phyloP scores from a whole-genome alignment of 2,888 invertebrate species.

The Eristalinus aeneus region DNA sequence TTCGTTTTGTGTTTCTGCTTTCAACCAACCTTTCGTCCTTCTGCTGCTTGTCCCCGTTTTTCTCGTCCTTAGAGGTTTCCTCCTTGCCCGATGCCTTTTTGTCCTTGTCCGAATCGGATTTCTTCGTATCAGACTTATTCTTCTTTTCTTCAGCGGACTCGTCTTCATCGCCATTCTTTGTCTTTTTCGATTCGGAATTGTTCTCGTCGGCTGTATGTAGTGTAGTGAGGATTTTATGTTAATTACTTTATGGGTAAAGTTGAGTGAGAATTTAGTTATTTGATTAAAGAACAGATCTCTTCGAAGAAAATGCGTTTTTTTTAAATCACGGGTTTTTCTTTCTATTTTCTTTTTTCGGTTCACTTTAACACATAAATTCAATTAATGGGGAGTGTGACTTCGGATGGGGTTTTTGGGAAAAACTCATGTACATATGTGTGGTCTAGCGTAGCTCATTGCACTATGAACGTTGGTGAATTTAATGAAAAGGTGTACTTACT shows the following conservation, averaged over 20 bases:
- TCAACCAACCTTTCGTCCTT: constrained; percentile 83
- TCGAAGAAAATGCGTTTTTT: constrained; percentile 22
- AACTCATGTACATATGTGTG: background rate
- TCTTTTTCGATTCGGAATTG: constrained; percentile 51
- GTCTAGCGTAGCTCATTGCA: background rate
- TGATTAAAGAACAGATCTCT: constrained; percentile 16
- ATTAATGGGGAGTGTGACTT: background rate
- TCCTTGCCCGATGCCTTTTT: constrained; percentile 74
- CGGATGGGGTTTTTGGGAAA: background rate
- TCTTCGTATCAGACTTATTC: constrained; percentile 54
- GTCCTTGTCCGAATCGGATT: constrained; percentile 72
- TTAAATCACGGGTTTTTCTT: constrained; percentile 11
- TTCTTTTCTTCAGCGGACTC: constrained; percentile 53
- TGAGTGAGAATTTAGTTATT: constrained; percentile 19
- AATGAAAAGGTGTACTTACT: constrained; percentile 80
- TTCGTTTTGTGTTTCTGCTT: constrained; percentile 23
- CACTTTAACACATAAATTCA: constrained; percentile 39
- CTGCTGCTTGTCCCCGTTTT: constrained; percentile 82
- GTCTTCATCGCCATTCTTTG: constrained; percentile 67
- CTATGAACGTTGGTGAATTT: background rate
- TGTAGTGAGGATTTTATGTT: constrained; percentile 55
- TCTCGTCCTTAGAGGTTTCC: constrained; percentile 80
- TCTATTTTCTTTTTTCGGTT: background rate
- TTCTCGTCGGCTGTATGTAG: constrained; percentile 62
- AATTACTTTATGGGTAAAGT: constrained; percentile 55